Conservation (phyloP, 2,797 vertebrate genomes). For the Margarornis squamiger region DNA sequence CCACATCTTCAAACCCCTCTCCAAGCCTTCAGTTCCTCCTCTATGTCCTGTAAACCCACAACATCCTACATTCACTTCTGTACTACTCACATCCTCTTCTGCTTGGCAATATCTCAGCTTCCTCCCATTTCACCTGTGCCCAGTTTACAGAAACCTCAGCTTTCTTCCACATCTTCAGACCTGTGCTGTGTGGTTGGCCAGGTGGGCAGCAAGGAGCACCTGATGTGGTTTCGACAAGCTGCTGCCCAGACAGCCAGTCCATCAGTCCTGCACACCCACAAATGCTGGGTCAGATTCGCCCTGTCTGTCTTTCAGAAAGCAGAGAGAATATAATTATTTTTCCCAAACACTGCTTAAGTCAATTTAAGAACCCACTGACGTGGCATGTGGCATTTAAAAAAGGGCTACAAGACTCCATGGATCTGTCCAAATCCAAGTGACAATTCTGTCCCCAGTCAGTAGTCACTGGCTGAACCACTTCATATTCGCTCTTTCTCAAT, state of each 20-base stretch:
- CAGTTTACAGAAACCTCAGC: background rate
- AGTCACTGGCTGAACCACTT: background rate
- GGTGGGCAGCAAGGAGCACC: background rate
- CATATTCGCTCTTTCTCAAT: background rate
- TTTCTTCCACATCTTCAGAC: background rate
- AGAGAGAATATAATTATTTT: background rate
- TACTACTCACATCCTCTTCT: background rate
- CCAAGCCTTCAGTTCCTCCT: background rate
- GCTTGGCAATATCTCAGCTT: background rate
- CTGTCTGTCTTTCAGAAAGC: background rate
- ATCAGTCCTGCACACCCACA: background rate
- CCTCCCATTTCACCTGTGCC: background rate
- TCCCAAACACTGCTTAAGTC: background rate
- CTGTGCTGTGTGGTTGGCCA: background rate
- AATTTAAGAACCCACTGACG: background rate
- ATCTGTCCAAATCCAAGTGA: background rate
- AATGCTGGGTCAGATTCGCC: fast-evolving
- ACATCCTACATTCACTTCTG: background rate
- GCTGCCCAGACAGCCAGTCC: background rate
- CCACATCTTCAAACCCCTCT: fast-evolving
- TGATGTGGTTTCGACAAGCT: background rate
- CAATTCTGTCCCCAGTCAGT: background rate
- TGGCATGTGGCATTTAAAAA: background rate
- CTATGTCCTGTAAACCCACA: background rate
- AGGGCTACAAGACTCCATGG: background rate